These are phyloP conservation scores for Megastigmus dorsalis DNA, from an alignment of 2,888 invertebrate genomes.

Conservation along the genomic window DNA sequence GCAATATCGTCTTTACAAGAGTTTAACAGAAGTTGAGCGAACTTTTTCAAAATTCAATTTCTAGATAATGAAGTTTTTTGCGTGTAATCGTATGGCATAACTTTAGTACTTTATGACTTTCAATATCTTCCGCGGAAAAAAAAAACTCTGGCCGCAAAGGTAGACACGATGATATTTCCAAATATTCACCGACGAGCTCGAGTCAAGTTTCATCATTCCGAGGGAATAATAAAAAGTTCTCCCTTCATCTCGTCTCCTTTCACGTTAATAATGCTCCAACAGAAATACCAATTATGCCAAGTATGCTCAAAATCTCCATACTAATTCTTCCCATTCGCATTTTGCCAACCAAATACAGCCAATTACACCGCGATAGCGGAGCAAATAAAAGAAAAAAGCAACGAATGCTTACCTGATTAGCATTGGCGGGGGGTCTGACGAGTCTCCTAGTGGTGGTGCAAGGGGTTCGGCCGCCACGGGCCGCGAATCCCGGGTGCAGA, in stretches of 20 bases:
- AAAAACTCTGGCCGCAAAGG: conserved; percentile 2
- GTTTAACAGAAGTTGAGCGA: no score
- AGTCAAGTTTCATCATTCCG: background rate
- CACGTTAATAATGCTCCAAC: no score
- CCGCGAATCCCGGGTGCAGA: conserved; percentile 75
- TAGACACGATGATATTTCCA: background rate
- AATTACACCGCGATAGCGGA: background rate
- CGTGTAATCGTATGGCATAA: background rate
- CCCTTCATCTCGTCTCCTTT: no score
- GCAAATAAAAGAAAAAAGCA: background rate
- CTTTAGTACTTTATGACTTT: background rate
- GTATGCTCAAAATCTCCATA: no score
- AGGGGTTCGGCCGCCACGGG: conserved; percentile 84
- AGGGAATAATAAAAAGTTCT: no score
- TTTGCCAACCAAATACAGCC: no score
- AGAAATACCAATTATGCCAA: no score
- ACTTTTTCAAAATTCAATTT: no score
- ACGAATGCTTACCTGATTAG: conserved; percentile 65
- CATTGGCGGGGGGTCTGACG: conserved; percentile 63
- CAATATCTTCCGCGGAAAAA: background rate
- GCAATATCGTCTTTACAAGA: no score
- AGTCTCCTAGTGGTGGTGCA: conserved; percentile 86
- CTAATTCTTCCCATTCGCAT: no score
- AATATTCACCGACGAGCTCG: conserved; percentile 9
- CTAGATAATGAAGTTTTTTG: no score